These are phyloP conservation scores for Potamilus streckersoni DNA, from an alignment of 1,140 invertebrate genomes.

Conservation along the genomic window DNA sequence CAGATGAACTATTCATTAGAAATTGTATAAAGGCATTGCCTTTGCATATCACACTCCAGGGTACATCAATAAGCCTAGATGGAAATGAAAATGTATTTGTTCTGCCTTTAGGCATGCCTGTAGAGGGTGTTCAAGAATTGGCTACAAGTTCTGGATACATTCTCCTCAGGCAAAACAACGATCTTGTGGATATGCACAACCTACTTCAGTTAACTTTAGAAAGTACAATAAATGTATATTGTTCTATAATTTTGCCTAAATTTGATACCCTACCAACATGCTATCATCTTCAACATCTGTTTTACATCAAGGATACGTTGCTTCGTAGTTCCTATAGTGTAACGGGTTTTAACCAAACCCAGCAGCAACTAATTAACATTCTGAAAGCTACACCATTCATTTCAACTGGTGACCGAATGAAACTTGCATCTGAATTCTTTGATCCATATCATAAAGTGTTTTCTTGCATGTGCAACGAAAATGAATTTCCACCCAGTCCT, in stretches of 20 bases:
- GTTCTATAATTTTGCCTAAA: not conserved
- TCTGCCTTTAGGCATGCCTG: constrained; percentile 4
- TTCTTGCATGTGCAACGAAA: constrained; percentile 2
- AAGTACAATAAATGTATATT: not conserved
- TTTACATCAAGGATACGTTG: constrained; percentile 2
- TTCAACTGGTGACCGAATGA: not conserved
- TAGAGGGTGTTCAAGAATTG: constrained; percentile 9
- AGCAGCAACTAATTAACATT: not conserved
- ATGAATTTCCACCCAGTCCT: constrained; percentile 5
- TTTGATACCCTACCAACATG: not conserved
- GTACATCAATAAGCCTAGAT: not conserved
- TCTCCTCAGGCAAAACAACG: not conserved
- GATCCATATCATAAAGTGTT: not conserved
- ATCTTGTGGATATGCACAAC: not conserved
- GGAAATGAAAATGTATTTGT: not conserved
- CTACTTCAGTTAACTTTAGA: not conserved
- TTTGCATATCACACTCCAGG: not conserved
- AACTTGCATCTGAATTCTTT: constrained; percentile 5
- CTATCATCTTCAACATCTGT: not conserved
- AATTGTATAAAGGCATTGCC: constrained; percentile 1
- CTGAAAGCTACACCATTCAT: constrained; percentile 4
- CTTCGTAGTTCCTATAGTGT: not conserved
- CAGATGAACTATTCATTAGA: too few species aligned
- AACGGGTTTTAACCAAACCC: not conserved
- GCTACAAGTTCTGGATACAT: not conserved